Base-by-base conservation (phyloP, 1,140 invertebrate species). In the Drosophila equinoxialis region DNA sequence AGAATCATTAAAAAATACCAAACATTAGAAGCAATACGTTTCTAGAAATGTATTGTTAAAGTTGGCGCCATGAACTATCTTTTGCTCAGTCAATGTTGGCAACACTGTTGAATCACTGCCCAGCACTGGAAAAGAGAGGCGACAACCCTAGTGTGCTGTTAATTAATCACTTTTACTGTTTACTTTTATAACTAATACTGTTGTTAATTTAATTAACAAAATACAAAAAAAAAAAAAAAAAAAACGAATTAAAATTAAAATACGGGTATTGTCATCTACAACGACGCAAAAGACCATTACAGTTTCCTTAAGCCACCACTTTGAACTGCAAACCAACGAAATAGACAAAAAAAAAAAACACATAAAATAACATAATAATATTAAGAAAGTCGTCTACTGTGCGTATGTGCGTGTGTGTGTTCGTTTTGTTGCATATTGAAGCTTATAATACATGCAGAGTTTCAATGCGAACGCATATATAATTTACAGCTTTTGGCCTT, bases 91-190 rank as follows among this genome's bases (percentile, higher is more conserved):
- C 1, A 30, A 30, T 26, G 2, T 57, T 26, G 54, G 11, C 26
- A 57, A 57, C 23, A n/a, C 6, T 23, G 13, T 23, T 23, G 5
- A 13, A 6, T n/a, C 10, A 17, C 13, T 54, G 5, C 4, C 11
- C 26, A 64, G 20, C 71, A 73, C 71, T 73, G 23, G 2, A 11
- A 35, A 30, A 13, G 8, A 1, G 0, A 57, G 64, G 42, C 60
- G 69, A 70, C 54, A 59, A 8, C 20, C 45, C 45, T 55, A 55
- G 7, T 57, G 59, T 42, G 51, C 55, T 76, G 66, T 75, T 62
- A 77, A 77, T 77, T 77, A 77, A 78, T 78, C 63, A 77, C 76
- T 77, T 63, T 68, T 78, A 71, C 75, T 77, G 68, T 78, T 78
- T 78, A 78, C 76, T 78, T 78, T 76, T 51, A 73, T 77, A 77